Evolutionary conservation across 2,113 vertebrate genomes (phyloP).

Genomic region (Phalacrocorax brasilianus): DNA sequence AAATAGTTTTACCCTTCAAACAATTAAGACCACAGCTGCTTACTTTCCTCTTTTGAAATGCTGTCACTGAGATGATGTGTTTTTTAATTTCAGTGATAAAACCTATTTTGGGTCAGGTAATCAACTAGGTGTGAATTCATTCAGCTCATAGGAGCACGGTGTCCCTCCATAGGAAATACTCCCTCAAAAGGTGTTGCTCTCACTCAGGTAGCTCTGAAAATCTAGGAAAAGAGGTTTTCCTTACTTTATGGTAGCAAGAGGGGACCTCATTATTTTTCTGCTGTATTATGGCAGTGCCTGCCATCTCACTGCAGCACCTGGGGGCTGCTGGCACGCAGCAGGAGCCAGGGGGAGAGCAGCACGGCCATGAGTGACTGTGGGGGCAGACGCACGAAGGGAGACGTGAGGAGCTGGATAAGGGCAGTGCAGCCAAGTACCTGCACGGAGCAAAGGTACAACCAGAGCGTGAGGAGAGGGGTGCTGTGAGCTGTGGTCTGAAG

Average conservation of each 20-base stretch:
- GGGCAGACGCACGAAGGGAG: not conserved
- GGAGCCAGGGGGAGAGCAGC: not conserved
- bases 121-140: not conserved
- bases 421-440: not conserved
- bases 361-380: accelerated
- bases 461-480: accelerated
- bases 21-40: not conserved
- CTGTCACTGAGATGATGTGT: not conserved
- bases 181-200: not conserved
- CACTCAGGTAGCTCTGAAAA: not conserved
- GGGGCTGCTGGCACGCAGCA: not conserved
- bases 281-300: not conserved
- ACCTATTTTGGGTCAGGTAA: not conserved
- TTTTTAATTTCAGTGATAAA: not conserved
- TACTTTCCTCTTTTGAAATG: not conserved
- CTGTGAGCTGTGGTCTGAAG: not conserved
- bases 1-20: not conserved
- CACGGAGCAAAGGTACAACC: not conserved
- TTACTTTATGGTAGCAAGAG: not conserved
- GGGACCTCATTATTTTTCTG: not conserved
- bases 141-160: not conserved
- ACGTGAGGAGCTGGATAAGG: not conserved
- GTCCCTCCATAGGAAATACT: not conserved
- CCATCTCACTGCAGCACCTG: not conserved
- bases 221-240: not conserved